Evolutionary conservation across 1,140 invertebrate species (phyloP).

Genomic region (Octopus bimaculoides): DNA sequence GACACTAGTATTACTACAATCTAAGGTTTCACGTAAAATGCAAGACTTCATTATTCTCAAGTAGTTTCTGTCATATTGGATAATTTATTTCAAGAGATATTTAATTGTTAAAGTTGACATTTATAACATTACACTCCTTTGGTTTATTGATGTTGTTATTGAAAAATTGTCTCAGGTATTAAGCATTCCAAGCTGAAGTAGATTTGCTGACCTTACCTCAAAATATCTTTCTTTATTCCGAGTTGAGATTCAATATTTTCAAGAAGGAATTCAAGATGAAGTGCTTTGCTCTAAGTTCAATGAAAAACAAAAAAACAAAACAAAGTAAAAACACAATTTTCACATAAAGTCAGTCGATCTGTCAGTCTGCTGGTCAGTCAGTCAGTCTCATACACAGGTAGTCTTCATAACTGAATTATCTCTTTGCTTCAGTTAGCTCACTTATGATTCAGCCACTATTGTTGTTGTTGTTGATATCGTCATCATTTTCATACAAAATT

Average conservation of each 20-base stretch:
- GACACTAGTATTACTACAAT: too few relatives aligned
- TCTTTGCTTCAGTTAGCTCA: neutral
- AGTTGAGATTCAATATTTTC: constrained; percentile 8
- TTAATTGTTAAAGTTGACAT: too few relatives aligned
- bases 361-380: neutral
- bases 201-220: neutral
- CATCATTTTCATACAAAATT: neutral
- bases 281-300: neutral
- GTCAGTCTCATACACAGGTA: neutral
- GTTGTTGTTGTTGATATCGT: neutral
- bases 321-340: neutral
- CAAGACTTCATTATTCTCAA: too few relatives aligned
- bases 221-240: neutral
- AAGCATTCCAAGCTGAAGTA: too few relatives aligned
- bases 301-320: neutral
- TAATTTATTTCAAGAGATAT: too few relatives aligned
- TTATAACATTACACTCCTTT: too few relatives aligned
- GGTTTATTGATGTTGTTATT: too few relatives aligned
- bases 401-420: neutral
- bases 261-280: neutral
- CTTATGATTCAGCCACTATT: neutral
- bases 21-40: too few relatives aligned
- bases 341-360: neutral
- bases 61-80: too few relatives aligned
- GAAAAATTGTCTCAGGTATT: too few relatives aligned